Conservation (phyloP, 35 echinoderm and acorn worm species). For the Eucidaris tribuloides region DNA sequence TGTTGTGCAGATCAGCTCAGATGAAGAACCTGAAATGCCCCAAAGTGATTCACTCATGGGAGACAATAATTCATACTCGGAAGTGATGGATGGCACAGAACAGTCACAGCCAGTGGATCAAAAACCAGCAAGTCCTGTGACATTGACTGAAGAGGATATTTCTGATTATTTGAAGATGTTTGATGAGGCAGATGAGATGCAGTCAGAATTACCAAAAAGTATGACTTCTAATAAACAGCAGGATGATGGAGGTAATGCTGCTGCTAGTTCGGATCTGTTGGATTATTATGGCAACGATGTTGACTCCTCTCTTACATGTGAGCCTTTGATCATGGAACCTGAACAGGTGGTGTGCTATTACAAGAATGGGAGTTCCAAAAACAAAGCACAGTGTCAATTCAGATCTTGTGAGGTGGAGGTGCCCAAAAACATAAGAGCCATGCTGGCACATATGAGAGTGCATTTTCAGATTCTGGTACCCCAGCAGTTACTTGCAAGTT, state of each 20-base stretch:
- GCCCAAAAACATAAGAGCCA: constrained; percentile 46
- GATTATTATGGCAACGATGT: constrained; percentile 69
- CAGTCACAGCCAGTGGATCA: not conserved
- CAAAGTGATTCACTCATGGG: not conserved
- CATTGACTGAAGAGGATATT: constrained; percentile 60
- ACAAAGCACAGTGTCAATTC: constrained; percentile 40
- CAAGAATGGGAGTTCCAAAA: constrained; percentile 27
- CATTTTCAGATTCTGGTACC: constrained; percentile 52
- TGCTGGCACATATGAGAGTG: constrained; percentile 62
- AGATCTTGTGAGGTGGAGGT: constrained; percentile 44
- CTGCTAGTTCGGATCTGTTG: constrained; percentile 16
- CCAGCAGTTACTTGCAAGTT: not conserved
- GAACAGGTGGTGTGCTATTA: constrained; percentile 56
- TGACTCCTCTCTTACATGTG: constrained; percentile 46
- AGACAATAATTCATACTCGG: not conserved
- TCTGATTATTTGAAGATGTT: constrained; percentile 58
- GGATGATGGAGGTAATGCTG: not conserved
- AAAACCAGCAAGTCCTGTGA: constrained; percentile 40
- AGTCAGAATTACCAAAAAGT: not conserved
- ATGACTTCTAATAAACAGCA: not conserved
- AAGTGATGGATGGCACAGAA: not conserved
- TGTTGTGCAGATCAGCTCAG: not conserved
- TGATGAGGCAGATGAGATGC: constrained; percentile 26
- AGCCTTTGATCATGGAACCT: constrained; percentile 65
- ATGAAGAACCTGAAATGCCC: constrained; percentile 3